Conservation (phyloP, 2,888 invertebrate genomes). For the Eledone cirrhosa region DNA sequence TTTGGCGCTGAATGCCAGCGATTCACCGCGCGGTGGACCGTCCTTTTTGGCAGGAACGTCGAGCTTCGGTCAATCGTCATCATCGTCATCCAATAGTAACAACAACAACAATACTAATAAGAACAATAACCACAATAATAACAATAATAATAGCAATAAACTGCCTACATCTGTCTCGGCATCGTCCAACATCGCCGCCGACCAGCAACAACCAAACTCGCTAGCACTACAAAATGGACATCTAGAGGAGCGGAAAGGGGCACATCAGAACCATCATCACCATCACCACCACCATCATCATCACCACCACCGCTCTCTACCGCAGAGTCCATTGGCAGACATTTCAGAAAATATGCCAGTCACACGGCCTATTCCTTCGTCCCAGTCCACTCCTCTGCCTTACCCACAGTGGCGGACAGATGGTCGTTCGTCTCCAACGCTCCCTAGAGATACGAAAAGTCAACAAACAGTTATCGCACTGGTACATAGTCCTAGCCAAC, state of each 20-base stretch:
- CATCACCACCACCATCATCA: not conserved
- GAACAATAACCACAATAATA: not conserved
- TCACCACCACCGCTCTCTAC: slow-evolving; percentile 1
- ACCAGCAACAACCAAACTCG: not conserved
- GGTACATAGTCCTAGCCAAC: slow-evolving; percentile 7
- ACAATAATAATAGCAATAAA: not conserved
- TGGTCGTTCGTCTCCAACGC: not conserved
- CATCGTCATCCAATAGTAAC: not conserved
- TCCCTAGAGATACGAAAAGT: slow-evolving; percentile 4
- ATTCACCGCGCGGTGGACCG: not conserved
- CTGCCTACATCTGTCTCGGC: not conserved
- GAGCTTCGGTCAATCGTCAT: not conserved
- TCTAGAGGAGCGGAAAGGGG: not conserved
- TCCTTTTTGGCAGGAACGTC: not conserved
- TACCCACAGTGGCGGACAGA: slow-evolving; percentile 22
- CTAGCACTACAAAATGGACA: not conserved
- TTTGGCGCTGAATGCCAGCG: slow-evolving; percentile 1
- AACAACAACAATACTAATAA: not conserved
- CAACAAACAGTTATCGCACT: slow-evolving; percentile 19
- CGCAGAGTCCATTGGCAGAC: slow-evolving; percentile 15
- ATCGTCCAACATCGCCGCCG: slow-evolving; percentile 10
- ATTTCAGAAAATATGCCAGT: not conserved
- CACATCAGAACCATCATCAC: not conserved
- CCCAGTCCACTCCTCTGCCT: slow-evolving; percentile 17
- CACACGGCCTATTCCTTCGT: slow-evolving; percentile 6